A percentile compares a stretch with the other conserved stretches of the same genome.
phyloP scores from a whole-genome alignment of 2,888 invertebrate species.

The Emesis russula region DNA sequence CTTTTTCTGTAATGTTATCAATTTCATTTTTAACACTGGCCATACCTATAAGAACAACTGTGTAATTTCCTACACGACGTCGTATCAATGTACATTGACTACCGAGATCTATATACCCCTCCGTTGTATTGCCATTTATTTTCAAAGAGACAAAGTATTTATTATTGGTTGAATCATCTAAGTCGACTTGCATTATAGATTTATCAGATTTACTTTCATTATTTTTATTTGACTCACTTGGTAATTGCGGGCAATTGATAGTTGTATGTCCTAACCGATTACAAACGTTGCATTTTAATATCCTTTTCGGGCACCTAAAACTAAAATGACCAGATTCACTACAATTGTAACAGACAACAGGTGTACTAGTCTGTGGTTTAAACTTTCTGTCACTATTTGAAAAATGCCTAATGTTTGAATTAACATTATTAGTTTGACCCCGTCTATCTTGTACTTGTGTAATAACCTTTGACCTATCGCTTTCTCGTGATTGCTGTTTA shows the following conservation, averaged over 20 bases:
- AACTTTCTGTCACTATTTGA: neutral
- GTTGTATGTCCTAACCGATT: slow-evolving; percentile 18
- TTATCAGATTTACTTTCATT: neutral
- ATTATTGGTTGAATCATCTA: neutral
- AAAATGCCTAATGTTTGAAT: neutral
- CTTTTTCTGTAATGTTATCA: neutral
- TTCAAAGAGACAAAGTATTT: neutral
- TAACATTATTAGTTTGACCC: neutral
- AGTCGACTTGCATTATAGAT: neutral
- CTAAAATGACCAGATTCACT: slow-evolving; percentile 34
- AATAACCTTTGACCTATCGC: slow-evolving; percentile 17
- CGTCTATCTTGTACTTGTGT: neutral
- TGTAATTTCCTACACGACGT: neutral
- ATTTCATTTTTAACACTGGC: slow-evolving; percentile 3
- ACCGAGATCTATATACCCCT: slow-evolving; percentile 17
- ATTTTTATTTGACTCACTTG: neutral
- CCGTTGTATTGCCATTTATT: neutral
- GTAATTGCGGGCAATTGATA: slow-evolving; percentile 14
- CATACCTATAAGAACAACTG: neutral
- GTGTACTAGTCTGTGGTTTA: neutral
- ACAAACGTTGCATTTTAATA: slow-evolving; percentile 26
- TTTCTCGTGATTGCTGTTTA: slow-evolving; percentile 53
- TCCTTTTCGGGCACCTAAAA: slow-evolving; percentile 39
- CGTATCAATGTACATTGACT: slow-evolving; percentile 16
- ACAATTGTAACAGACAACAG: slow-evolving; percentile 28